A percentile compares a stretch with the other conserved stretches of the same genome.
Conservation (phyloP, 2,797 vertebrate genomes). For the Catamblyrhynchus diadema region DNA sequence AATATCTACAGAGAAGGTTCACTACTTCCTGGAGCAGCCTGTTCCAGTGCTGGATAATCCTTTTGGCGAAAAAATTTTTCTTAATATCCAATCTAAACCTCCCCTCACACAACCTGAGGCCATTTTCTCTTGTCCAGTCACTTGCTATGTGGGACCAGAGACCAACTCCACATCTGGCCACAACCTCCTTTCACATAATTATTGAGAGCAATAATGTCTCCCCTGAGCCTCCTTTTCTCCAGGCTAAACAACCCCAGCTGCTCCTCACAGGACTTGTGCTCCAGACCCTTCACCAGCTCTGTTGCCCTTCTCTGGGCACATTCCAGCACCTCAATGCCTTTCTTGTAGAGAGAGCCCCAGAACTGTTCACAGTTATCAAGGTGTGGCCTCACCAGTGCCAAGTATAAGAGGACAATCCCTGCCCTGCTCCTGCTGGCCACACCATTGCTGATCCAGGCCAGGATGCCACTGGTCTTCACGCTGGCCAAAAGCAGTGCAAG, state of each 20-base stretch:
- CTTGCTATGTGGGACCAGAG: neutral
- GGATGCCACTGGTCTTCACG: neutral
- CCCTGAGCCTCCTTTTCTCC: neutral
- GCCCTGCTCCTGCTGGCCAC: neutral
- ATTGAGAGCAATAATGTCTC: neutral
- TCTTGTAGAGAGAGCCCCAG: neutral
- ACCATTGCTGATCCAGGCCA: neutral
- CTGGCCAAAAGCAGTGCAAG: neutral
- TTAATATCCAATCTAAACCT: neutral
- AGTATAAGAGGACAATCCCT: neutral
- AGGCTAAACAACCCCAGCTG: neutral
- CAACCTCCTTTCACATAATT: neutral
- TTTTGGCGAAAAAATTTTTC: fast-evolving
- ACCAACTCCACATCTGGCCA: neutral
- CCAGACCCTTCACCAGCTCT: neutral
- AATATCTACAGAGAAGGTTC: neutral
- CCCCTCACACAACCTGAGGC: neutral
- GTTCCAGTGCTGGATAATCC: neutral
- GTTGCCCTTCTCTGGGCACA: neutral
- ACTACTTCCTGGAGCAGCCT: neutral
- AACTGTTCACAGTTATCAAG: neutral
- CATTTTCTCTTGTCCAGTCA: neutral
- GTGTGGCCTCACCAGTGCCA: fast-evolving
- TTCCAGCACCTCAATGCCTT: neutral
- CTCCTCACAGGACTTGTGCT: neutral